Base-by-base conservation (phyloP, 2,888 invertebrate genomes). In the Ichneumon xanthorius region DNA sequence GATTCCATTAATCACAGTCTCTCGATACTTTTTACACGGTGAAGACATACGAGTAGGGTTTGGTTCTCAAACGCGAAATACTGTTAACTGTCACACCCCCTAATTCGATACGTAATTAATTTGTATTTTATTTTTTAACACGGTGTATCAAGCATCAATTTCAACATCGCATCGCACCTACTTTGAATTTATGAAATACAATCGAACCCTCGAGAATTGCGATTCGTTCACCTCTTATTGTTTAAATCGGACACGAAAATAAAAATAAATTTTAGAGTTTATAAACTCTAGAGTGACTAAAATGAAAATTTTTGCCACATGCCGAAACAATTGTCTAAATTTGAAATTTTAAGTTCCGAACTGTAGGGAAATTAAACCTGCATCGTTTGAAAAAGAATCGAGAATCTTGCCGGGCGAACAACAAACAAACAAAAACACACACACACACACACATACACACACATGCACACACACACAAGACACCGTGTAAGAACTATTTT, bases 1-100 rank as follows among this genome's bases (percentile, higher is more conserved):
- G 85, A 88, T 87, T 87, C 86, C 86, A 88, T 88, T 81, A 87
- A 83, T 82, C 86, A 87, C 85, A 85, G 87, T 90, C 86, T 90
- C 89, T 90, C 87, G 87, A 87, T 89, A 87, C 84, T 89, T 90
- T 89, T 91, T 89, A 89, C 90, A 91, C 89, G 91, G 89, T 91
- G 90, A 63, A 30, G 81, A 72, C 75, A 58, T 67, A 63, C 53
- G 67, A 48, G 45, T 45, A 70, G 5, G 61, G 70, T 33, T 26
- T 78, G 70, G 70, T 78, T 61, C 61, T 58, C 40, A 40, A 67
- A 53, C 14, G n/a, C 16, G 6, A 37, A 33, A 58, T n/a, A 55
- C 3, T 70, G 61, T 61, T 67, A 50, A 26, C 6, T 30, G 63
- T 53, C 55, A 40, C 55, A 26, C 14, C 40, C 16, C 53, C 45